These are phyloP conservation scores for Phoenicopterus ruber DNA, from an alignment of 2,113 vertebrate genomes.

Conservation along the genomic window DNA sequence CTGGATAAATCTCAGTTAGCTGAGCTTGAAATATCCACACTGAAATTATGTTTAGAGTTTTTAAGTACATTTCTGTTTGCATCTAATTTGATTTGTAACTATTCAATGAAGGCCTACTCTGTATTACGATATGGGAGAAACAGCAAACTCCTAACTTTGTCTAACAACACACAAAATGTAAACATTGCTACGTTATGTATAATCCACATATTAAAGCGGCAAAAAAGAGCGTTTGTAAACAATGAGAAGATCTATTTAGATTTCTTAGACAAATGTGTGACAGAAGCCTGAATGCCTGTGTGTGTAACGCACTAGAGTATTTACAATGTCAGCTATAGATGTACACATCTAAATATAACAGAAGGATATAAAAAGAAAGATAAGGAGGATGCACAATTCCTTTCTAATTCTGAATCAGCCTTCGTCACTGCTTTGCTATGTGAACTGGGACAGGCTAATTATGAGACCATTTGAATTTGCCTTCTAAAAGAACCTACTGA, in stretches of 20 bases:
- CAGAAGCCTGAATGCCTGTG: background rate
- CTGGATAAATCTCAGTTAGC: background rate
- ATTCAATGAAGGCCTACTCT: background rate
- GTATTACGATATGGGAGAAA: background rate
- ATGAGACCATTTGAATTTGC: background rate
- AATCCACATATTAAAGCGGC: background rate
- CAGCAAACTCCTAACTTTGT: background rate
- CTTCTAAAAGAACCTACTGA: background rate
- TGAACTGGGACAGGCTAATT: background rate
- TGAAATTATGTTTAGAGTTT: background rate
- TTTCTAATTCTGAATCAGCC: slow-evolving; percentile 8
- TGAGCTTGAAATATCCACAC: slow-evolving; percentile 1
- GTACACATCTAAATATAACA: slow-evolving; percentile 6
- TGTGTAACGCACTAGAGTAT: background rate
- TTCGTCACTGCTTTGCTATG: background rate
- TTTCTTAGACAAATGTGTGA: background rate
- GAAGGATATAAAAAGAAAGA: slow-evolving; percentile 13
- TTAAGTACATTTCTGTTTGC: background rate
- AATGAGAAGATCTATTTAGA: background rate
- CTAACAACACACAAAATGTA: background rate
- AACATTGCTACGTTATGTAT: background rate
- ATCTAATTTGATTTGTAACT: background rate
- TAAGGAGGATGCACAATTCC: background rate
- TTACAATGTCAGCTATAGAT: background rate
- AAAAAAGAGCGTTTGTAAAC: background rate